Evolutionary conservation across 2,113 vertebrate genomes (phyloP), one percentile per base, ranked within the genome.

Genomic region (Onychorhynchus coronatus): DNA sequence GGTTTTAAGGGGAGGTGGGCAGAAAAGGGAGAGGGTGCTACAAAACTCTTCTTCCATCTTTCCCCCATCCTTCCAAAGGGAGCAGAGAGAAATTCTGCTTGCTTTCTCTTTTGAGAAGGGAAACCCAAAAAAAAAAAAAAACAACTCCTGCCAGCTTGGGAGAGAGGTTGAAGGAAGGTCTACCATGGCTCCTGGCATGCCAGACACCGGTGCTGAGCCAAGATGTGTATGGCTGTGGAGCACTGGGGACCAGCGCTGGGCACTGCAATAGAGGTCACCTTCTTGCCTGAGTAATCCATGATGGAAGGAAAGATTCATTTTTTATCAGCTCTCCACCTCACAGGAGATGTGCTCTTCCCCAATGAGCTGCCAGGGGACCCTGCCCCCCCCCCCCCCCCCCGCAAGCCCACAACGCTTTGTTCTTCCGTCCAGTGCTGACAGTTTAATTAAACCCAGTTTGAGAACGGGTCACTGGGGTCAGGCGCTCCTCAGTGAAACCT

Each of bases 361-460:
- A 93, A 68, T 7, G 13, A 92, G 88, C 87, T 81, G 87, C 50
- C 10, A 18, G 61, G 42, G 58, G 47, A 52, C 37, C 23, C 25
- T 9, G 3, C 2, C n/a, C 35, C 14, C 37, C 27, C 31, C 17
- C n/a, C n/a, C 2, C n/a, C 35, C 14, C 37, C 27, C 31, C 17
- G n/a, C 11, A 9, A 30, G 59, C 72, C 75, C 79, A 61, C 12
- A 4, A 44, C 5, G 49, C 95, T 97, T 98, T 98, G 97, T 97
- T 96, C 94, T 91, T 89, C 88, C 4, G 4, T 94, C 96, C 96
- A 81, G 73, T 72, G 86, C 92, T 98, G 97, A 98, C 97, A 97
- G 96, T 96, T 98, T 98, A 98, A 98, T 98, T 97, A 97, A 98
- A 93, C 84, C 84, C 81, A 47, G 93, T 96, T 97, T 93, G 82